Conservation (phyloP, 37 sponge, comb jelly and placozoan genomes). For the Axinella damicornis region DNA sequence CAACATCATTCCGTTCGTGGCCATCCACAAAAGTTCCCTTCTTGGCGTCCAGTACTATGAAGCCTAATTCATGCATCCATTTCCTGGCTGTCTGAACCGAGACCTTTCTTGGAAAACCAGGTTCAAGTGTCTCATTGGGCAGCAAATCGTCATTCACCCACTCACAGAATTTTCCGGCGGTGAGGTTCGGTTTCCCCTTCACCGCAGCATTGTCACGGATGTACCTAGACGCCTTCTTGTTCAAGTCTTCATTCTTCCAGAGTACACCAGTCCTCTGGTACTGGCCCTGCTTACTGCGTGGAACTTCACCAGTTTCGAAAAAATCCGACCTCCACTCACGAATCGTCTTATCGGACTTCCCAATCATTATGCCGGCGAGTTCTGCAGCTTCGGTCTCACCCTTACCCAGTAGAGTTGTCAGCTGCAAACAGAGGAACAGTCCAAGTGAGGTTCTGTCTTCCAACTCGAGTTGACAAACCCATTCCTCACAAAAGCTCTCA, state of each 20-base stretch:
- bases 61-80: slow-evolving; percentile 69
- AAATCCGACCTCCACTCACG: slow-evolving; percentile 30
- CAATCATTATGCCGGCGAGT: slow-evolving; percentile 52
- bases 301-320: slow-evolving; percentile 21
- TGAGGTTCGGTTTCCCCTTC: slow-evolving; percentile 56
- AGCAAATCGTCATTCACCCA: slow-evolving; percentile 59
- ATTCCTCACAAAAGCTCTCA: too few relatives aligned
- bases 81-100: slow-evolving; percentile 43
- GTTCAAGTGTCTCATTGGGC: too few relatives aligned
- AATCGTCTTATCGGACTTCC: too few relatives aligned
- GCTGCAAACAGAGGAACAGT: slow-evolving; percentile 44
- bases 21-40: too few relatives aligned
- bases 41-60: too few relatives aligned
- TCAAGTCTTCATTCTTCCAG: slow-evolving; percentile 21
- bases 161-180: slow-evolving; percentile 37
- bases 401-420: neutral
- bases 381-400: slow-evolving; percentile 59
- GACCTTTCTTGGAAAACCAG: slow-evolving; percentile 50
- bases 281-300: slow-evolving; percentile 32
- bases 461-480: slow-evolving; percentile 14
- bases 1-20: too few relatives aligned
- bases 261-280: slow-evolving; percentile 60
- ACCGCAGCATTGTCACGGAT: slow-evolving; percentile 26
- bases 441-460: slow-evolving; percentile 48
- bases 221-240: slow-evolving; percentile 26